Percentiles rank a stretch among this genome's conserved stretches.
Conservation (phyloP, 2,113 vertebrate genomes). For the Solea solea region DNA sequence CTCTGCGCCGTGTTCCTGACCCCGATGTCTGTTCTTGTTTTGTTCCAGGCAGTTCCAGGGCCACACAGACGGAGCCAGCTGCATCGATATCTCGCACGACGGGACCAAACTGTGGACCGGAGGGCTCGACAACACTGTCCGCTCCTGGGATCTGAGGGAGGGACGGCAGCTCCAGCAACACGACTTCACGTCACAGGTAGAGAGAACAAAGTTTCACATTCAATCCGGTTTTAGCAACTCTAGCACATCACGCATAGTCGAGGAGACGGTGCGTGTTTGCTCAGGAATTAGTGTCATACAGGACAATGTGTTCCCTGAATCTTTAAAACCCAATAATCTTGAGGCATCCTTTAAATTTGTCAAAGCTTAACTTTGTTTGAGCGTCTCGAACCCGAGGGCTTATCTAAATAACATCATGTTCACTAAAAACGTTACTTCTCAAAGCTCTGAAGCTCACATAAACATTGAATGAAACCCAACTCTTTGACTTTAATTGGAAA, state of each 20-base stretch:
- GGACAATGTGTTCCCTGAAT: too few relatives aligned
- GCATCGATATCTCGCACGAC: slow-evolving; percentile 96
- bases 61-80: slow-evolving; percentile 96
- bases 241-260: too few relatives aligned
- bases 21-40: neutral
- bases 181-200: slow-evolving; percentile 96
- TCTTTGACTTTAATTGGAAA: neutral
- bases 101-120: slow-evolving; percentile 97
- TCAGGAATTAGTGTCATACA: too few relatives aligned
- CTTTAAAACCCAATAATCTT: too few relatives aligned
- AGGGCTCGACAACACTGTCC: slow-evolving; percentile 95
- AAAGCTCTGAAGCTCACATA: neutral
- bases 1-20: neutral
- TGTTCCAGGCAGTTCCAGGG: slow-evolving; percentile 92
- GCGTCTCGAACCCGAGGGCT: too few relatives aligned
- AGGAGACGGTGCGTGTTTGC: too few relatives aligned
- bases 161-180: slow-evolving; percentile 97
- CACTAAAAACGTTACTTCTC: neutral
- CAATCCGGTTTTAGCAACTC: too few relatives aligned
- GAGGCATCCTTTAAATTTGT: too few relatives aligned
- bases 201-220: neutral
- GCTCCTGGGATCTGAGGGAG: slow-evolving; percentile 96
- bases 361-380: too few relatives aligned
- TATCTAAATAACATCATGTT: neutral
- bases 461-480: neutral